Conservation (phyloP, 2,888 invertebrate genomes). For the Drosophila mimica region DNA sequence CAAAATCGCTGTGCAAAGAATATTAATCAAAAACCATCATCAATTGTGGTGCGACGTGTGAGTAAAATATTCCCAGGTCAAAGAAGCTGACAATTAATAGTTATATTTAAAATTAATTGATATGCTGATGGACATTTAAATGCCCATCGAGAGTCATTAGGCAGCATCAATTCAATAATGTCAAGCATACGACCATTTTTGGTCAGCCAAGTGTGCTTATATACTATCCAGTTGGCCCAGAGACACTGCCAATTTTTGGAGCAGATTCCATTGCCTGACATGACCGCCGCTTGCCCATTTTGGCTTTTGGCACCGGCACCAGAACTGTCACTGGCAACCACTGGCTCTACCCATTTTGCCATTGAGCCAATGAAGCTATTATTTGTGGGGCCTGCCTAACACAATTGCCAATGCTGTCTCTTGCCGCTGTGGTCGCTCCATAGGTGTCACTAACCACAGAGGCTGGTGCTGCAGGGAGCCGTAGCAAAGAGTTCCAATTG, state of each 20-base stretch:
- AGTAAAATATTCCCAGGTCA: slow-evolving; percentile 42
- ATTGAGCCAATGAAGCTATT: slow-evolving; percentile 76
- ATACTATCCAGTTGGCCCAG: not conserved
- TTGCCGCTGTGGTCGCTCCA: slow-evolving; percentile 33
- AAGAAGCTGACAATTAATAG: slow-evolving; percentile 66
- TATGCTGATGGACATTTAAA: slow-evolving; percentile 75
- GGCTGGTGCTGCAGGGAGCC: slow-evolving; percentile 23
- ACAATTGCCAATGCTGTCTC: slow-evolving; percentile 55
- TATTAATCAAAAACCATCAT: slow-evolving; percentile 4
- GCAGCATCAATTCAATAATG: slow-evolving; percentile 66
- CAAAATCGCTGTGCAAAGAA: slow-evolving; percentile 46
- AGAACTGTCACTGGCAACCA: slow-evolving; percentile 28
- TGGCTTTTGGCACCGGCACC: slow-evolving; percentile 54
- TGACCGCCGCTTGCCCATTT: slow-evolving; percentile 57
- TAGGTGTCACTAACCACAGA: slow-evolving; percentile 76
- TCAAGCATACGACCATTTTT: slow-evolving; percentile 69
- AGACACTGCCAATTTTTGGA: slow-evolving; percentile 79
- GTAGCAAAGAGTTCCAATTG: slow-evolving; percentile 18
- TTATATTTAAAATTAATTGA: slow-evolving; percentile 63
- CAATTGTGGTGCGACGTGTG: slow-evolving; percentile 32
- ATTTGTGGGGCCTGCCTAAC: slow-evolving; percentile 65
- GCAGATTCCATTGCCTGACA: slow-evolving; percentile 71
- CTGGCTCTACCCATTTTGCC: slow-evolving; percentile 18
- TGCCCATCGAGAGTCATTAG: slow-evolving; percentile 50
- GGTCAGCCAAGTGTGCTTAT: slow-evolving; percentile 46